These are phyloP conservation scores for Dasypus novemcinctus DNA, from an alignment of 2,113 vertebrate species.

Conservation along the genomic window DNA sequence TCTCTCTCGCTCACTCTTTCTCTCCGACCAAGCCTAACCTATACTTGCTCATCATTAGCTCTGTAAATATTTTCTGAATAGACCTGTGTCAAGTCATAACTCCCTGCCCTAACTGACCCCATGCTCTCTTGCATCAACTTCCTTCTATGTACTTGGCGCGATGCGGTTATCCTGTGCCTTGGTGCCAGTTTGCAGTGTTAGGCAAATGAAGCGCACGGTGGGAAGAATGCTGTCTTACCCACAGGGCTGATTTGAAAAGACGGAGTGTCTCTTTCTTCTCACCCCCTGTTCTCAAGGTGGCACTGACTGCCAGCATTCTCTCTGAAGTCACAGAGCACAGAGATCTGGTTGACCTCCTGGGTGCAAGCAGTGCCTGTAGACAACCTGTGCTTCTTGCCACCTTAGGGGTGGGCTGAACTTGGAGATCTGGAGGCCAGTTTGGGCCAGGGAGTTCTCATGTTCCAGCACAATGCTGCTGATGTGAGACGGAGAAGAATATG, in stretches of 20 bases:
- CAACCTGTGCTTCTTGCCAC: neutral
- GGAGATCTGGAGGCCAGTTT: neutral
- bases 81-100: neutral
- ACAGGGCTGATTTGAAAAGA: rapidly evolving
- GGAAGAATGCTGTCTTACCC: neutral
- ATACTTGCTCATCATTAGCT: rapidly evolving
- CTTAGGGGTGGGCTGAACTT: neutral
- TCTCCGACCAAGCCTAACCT: neutral
- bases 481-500: neutral
- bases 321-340: rapidly evolving
- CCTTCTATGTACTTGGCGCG: rapidly evolving
- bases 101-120: neutral
- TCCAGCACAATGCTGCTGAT: rapidly evolving
- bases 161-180: rapidly evolving
- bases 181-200: neutral
- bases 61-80: neutral
- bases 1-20: no score
- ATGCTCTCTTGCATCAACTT: no score
- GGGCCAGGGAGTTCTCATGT: neutral
- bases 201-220: rapidly evolving
- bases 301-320: neutral
- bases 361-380: neutral
- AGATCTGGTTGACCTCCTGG: neutral
- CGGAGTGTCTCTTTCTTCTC: neutral
- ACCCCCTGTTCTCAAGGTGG: neutral